Percentiles rank a stretch among this genome's conserved stretches.
Evolutionary conservation across 2,888 invertebrate species (phyloP).

Genomic region (Syritta pipiens): DNA sequence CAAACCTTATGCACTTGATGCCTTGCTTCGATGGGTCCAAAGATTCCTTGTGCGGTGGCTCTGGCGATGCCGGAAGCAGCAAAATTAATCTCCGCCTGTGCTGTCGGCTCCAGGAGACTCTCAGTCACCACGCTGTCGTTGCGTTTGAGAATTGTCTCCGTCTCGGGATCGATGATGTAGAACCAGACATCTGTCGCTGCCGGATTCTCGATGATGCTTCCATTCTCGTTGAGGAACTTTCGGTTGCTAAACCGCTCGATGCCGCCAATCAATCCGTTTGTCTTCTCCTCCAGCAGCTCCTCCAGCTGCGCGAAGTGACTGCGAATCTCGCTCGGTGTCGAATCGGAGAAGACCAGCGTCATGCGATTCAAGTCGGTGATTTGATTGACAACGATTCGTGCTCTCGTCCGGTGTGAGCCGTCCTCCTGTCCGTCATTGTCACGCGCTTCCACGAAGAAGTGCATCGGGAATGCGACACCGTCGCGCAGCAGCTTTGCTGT

Average conservation of each 20-base stretch:
- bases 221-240: slow-evolving; percentile 86
- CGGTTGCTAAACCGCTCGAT: slow-evolving; percentile 91
- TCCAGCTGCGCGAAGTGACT: slow-evolving; percentile 80
- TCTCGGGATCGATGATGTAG: slow-evolving; percentile 89
- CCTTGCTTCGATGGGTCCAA: slow-evolving; percentile 79
- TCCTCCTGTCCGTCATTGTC: slow-evolving; percentile 80
- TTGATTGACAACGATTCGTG: slow-evolving; percentile 82
- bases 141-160: slow-evolving; percentile 86
- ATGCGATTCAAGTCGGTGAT: slow-evolving; percentile 88
- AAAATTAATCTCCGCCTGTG: slow-evolving; percentile 84
- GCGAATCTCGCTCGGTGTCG: slow-evolving; percentile 85
- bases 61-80: slow-evolving; percentile 85
- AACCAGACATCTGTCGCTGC: slow-evolving; percentile 93
- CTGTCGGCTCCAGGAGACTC: slow-evolving; percentile 83
- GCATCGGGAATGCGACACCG: slow-evolving; percentile 86
- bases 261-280: slow-evolving; percentile 87
- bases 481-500: slow-evolving; percentile 87
- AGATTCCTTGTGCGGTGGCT: slow-evolving; percentile 85
- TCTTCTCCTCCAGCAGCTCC: slow-evolving; percentile 80
- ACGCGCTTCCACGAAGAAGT: slow-evolving; percentile 85
- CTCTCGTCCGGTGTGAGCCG: slow-evolving; percentile 77
- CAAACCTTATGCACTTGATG: slow-evolving; percentile 77
- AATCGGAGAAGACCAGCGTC: slow-evolving; percentile 87
- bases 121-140: slow-evolving; percentile 86
- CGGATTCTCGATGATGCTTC: slow-evolving; percentile 85